Conservation (phyloP, 2,888 invertebrate genomes). For the Cataglyphis livida region DNA sequence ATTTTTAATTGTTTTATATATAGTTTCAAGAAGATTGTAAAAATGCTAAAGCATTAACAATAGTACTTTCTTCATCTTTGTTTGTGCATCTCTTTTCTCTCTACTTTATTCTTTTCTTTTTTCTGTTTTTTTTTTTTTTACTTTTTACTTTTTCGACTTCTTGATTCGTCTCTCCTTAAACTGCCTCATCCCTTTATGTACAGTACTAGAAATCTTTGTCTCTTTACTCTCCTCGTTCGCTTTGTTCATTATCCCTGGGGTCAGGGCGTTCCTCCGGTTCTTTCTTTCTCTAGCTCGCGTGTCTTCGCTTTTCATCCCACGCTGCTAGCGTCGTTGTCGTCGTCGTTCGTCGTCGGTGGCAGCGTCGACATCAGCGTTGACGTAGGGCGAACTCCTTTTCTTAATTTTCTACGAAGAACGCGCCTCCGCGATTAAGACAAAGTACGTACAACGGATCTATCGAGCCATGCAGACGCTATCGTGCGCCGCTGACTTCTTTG, state of each 20-base stretch:
- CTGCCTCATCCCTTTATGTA: conserved; percentile 24
- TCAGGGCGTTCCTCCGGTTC: conserved; percentile 19
- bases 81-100: neutral
- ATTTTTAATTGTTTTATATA: neutral
- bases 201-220: conserved; percentile 41
- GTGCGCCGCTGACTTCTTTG: conserved; percentile 44
- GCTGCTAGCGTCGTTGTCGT: conserved; percentile 19
- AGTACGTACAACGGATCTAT: conserved; percentile 57
- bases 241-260: conserved; percentile 58
- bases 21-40: neutral
- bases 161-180: conserved; percentile 52
- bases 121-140: conserved; percentile 4
- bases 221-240: conserved; percentile 18
- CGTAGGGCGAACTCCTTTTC: conserved; percentile 36
- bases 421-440: conserved; percentile 59
- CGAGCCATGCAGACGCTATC: conserved; percentile 37
- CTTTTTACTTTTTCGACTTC: conserved; percentile 48
- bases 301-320: neutral
- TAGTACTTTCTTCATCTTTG: neutral
- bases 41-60: conserved; percentile 5
- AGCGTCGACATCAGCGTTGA: neutral
- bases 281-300: conserved; percentile 15
- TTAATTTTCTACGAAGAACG: conserved; percentile 48
- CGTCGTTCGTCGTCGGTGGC: conserved; percentile 1
- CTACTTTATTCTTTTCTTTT: conserved; percentile 10